Percentiles rank a stretch among this genome's conserved stretches.
Evolutionary conservation across 1,140 invertebrate genomes (phyloP).

Genomic region (Apis mellifera): DNA sequence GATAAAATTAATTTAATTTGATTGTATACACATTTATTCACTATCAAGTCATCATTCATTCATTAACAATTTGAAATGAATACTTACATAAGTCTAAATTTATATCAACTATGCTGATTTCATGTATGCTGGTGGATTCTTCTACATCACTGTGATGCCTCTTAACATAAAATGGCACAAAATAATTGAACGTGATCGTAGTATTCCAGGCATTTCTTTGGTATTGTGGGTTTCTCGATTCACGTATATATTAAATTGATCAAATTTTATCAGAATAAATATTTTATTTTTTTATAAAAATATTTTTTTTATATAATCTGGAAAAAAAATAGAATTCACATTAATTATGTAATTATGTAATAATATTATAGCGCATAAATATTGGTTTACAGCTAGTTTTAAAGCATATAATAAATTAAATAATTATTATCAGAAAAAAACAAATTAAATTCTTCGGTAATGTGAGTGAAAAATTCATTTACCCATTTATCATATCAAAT

Average conservation of each 20-base stretch:
- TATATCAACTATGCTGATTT: constrained; percentile 29
- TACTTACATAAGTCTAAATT: no score
- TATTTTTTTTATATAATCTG: neutral
- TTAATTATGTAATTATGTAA: neutral
- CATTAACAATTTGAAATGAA: neutral
- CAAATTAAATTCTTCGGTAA: no score
- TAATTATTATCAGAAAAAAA: no score
- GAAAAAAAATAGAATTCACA: neutral
- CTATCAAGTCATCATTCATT: constrained; percentile 42
- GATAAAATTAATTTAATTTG: no score
- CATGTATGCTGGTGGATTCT: no score
- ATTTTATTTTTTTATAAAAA: neutral
- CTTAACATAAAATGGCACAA: no score
- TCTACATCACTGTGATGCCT: no score
- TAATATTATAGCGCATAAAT: constrained; percentile 54
- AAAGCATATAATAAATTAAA: no score
- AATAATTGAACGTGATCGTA: no score
- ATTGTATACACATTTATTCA: neutral
- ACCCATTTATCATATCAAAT: no score
- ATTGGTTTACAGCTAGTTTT: constrained; percentile 53
- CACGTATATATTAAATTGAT: constrained; percentile 63
- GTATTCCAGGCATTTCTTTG: constrained; percentile 52
- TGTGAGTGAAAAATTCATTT: no score
- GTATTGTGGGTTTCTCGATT: constrained; percentile 47
- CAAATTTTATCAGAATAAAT: constrained; percentile 69